These are phyloP conservation scores for Microcebus murinus DNA, from an alignment of 2,113 vertebrate species.

Conservation along the genomic window DNA sequence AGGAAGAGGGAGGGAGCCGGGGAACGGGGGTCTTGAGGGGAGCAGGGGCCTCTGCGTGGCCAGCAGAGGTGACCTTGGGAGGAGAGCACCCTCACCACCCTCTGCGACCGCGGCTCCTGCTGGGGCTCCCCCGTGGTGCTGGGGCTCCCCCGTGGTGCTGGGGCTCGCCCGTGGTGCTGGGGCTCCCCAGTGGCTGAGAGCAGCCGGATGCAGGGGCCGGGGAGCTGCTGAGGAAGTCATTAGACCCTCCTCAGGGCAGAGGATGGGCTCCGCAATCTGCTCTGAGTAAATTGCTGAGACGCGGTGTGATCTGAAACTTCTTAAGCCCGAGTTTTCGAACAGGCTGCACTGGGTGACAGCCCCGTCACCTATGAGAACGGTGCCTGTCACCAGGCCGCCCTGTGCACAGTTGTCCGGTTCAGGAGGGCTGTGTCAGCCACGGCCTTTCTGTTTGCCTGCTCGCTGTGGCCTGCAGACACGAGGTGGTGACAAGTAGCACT, in stretches of 20 bases:
- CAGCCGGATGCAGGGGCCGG: background rate
- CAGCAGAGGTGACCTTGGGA: background rate
- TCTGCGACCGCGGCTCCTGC: no score
- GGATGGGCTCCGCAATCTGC: background rate
- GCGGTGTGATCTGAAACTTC: background rate
- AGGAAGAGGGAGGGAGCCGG: background rate
- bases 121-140: no score
- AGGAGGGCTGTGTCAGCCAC: background rate
- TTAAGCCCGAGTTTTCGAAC: background rate
- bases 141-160: no score
- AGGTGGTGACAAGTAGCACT: background rate
- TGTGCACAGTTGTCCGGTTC: no score
- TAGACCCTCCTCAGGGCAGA: background rate
- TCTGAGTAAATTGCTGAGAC: background rate
- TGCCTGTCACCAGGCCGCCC: background rate
- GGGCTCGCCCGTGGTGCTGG: no score
- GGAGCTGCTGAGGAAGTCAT: no score
- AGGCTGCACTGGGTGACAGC: background rate
- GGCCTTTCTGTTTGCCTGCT: background rate
- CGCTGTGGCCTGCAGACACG: background rate
- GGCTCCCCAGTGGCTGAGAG: background rate
- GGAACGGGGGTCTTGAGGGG: background rate
- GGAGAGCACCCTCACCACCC: background rate
- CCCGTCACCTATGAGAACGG: accelerated
- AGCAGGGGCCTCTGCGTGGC: no score